Evolutionary conservation across 2,888 invertebrate genomes (phyloP).

Genomic region (Syrphus vitripennis): DNA sequence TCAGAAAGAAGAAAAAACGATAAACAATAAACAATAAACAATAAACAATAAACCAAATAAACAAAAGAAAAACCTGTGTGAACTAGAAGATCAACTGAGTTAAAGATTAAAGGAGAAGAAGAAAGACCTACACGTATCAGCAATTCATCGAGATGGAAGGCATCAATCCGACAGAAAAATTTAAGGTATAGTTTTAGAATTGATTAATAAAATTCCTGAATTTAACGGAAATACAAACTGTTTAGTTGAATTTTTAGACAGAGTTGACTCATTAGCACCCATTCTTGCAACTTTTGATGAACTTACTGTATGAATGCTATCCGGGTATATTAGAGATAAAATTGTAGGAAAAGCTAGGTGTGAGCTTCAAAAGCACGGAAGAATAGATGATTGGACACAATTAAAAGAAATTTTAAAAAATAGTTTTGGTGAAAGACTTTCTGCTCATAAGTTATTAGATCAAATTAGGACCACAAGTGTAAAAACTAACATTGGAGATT

Average conservation of each 20-base stretch:
- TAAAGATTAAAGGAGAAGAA: no score
- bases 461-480: slow-evolving; percentile 19
- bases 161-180: no score
- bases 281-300: background rate
- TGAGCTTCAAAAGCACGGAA: slow-evolving; percentile 18
- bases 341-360: slow-evolving; percentile 23
- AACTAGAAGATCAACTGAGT: no score
- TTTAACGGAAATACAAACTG: no score
- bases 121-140: no score
- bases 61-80: no score
- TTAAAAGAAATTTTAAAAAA: slow-evolving; percentile 27
- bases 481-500: slow-evolving; percentile 38
- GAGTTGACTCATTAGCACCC: slow-evolving; percentile 23
- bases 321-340: slow-evolving; percentile 27
- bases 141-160: no score
- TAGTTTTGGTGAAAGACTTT: slow-evolving; percentile 28
- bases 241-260: slow-evolving; percentile 26
- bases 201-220: no score
- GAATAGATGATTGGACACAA: slow-evolving; percentile 4
- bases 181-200: no score
- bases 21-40: no score
- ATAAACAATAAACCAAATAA: no score
- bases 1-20: no score
- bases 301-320: background rate
- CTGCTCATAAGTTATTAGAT: slow-evolving; percentile 21